These are phyloP conservation scores for Latrodectus hesperus DNA, from an alignment of 2,888 invertebrate species.

Conservation along the genomic window DNA sequence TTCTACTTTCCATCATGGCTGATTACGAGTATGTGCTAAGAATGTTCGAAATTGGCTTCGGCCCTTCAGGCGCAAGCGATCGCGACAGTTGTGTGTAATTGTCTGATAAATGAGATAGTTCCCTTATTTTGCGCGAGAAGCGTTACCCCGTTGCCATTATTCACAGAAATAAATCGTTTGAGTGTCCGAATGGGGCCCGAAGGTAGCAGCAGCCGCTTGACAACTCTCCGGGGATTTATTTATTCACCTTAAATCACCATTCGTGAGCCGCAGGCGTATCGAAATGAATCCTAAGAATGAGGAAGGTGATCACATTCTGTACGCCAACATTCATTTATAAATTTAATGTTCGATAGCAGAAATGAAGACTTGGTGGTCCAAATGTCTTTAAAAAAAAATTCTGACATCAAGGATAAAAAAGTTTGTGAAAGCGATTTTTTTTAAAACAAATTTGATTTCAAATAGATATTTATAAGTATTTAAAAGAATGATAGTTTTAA, in stretches of 20 bases:
- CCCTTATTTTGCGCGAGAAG: slow-evolving; percentile 1
- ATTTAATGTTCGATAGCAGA: neutral
- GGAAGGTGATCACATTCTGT: slow-evolving; percentile 7
- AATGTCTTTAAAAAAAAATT: too few species aligned
- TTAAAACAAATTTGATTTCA: too few species aligned
- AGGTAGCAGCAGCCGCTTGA: neutral
- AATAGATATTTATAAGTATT: too few species aligned
- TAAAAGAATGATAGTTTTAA: too few species aligned
- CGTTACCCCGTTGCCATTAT: neutral
- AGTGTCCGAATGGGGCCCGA: neutral
- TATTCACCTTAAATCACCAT: neutral
- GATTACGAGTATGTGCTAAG: neutral
- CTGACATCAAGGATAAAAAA: too few species aligned
- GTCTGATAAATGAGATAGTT: neutral
- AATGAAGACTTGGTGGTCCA: neutral
- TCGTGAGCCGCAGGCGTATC: neutral
- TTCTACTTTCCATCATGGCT: too few species aligned
- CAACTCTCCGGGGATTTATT: neutral
- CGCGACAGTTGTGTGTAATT: neutral
- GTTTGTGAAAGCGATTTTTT: too few species aligned
- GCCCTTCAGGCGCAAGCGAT: neutral
- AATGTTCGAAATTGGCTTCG: neutral
- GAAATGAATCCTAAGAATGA: slow-evolving; percentile 28
- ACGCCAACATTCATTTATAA: neutral
- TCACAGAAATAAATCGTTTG: slow-evolving; percentile 10